phyloP scores from a whole-genome alignment of 2,113 vertebrate genomes.

The Oceanites oceanicus region DNA sequence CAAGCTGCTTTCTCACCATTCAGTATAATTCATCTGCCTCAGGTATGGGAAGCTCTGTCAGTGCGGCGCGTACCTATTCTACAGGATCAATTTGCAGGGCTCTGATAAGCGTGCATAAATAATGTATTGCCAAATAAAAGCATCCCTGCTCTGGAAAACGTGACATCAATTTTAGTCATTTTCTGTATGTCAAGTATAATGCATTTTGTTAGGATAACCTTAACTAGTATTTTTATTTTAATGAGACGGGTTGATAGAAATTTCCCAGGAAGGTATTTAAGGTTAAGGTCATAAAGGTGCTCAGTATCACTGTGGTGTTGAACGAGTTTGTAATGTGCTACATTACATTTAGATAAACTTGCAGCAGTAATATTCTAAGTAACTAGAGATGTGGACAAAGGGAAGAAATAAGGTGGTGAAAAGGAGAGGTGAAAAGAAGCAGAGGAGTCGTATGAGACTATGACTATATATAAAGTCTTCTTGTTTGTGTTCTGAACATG shows the following conservation, averaged over 20 bases:
- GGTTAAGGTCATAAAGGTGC: background rate
- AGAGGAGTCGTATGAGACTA: fast-evolving
- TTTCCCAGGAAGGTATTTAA: background rate
- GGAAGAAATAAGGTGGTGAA: background rate
- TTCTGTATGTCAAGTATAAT: background rate
- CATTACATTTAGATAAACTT: background rate
- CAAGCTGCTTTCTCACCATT: background rate
- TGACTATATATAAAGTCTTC: no score
- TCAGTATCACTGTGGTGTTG: background rate
- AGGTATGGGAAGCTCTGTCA: background rate
- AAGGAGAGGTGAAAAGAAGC: background rate
- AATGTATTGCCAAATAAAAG: background rate
- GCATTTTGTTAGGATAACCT: background rate
- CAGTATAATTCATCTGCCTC: background rate
- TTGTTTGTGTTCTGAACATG: background rate
- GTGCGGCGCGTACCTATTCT: background rate
- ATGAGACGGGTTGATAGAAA: background rate
- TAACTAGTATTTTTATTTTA: background rate
- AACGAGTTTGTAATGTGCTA: background rate
- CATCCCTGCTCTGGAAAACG: background rate
- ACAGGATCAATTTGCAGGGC: background rate
- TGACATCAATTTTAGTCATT: background rate
- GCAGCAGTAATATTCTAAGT: background rate
- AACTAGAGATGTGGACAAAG: background rate
- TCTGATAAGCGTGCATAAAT: background rate